Conservation (phyloP, 2,888 invertebrate species). For the Polydrusus pterygomalis region DNA sequence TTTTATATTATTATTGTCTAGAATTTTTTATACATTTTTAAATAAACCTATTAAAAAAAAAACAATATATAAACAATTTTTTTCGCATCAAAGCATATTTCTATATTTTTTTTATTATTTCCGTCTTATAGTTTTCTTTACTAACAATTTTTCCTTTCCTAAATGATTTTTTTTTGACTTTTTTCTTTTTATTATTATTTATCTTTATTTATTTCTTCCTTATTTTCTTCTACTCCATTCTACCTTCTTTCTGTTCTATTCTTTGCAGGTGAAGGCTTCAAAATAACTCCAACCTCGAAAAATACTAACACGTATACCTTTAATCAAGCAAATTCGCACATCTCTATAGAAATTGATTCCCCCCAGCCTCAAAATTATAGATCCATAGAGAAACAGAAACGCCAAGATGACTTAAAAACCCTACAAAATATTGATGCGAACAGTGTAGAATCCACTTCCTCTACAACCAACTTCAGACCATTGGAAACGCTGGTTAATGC, state of each 20-base stretch:
- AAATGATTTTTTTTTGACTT: not conserved
- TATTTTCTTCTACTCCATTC: constrained; percentile 29
- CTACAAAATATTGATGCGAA: constrained; percentile 18
- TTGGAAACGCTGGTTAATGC: constrained; percentile 57
- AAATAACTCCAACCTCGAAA: constrained; percentile 25
- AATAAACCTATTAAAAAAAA: constrained; percentile 15
- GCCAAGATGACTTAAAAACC: constrained; percentile 20
- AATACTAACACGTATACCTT: constrained; percentile 39
- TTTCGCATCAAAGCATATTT: too few relatives aligned
- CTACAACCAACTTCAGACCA: constrained; percentile 45
- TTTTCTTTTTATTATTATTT: constrained; percentile 24
- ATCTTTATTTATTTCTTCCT: not conserved
- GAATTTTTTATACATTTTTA: constrained; percentile 18
- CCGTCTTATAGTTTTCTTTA: not conserved
- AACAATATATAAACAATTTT: not conserved
- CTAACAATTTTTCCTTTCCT: constrained; percentile 7
- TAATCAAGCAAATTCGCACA: constrained; percentile 23
- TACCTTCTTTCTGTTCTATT: constrained; percentile 46
- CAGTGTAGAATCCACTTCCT: constrained; percentile 2
- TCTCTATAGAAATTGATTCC: constrained; percentile 47
- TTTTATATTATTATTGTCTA: constrained; percentile 14
- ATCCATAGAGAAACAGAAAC: constrained; percentile 13
- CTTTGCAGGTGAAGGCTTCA: constrained; percentile 38
- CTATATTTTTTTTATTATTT: too few relatives aligned
- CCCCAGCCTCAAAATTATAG: not conserved